Conservation (phyloP, 2,113 vertebrate species). For the Platichthys stellatus region DNA sequence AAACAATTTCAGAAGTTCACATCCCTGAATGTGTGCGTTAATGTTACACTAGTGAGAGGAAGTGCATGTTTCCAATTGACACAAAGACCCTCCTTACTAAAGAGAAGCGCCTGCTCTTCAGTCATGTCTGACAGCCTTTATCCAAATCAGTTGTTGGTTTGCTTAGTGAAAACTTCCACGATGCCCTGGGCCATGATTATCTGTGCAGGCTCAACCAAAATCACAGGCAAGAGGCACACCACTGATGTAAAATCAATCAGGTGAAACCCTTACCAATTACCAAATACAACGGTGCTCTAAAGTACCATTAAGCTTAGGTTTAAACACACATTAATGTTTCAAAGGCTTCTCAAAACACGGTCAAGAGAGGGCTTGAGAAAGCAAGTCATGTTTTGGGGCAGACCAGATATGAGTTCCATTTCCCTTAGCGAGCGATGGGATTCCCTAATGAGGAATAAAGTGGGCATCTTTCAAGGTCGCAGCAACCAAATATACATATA, state of each 20-base stretch:
- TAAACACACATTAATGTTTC: constrained; percentile 9
- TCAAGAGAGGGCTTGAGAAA: background rate
- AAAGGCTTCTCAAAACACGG: background rate
- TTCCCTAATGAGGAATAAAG: background rate
- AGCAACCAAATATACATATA: background rate
- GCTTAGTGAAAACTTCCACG: constrained; percentile 18
- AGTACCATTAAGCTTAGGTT: background rate
- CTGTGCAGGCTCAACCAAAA: constrained; percentile 10
- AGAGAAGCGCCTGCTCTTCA: constrained; percentile 1
- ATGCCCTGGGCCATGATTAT: constrained; percentile 22
- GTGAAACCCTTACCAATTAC: constrained; percentile 31
- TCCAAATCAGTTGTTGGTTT: constrained; percentile 6
- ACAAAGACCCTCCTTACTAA: background rate
- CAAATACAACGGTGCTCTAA: constrained; percentile 3
- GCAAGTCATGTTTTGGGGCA: background rate
- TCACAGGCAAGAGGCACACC: constrained; percentile 12
- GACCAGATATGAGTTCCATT: background rate
- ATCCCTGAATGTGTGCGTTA: background rate
- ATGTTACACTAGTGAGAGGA: background rate
- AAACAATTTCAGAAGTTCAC: background rate
- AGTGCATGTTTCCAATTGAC: background rate
- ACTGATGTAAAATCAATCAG: constrained; percentile 32
- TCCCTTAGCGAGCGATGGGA: background rate
- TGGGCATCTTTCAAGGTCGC: background rate
- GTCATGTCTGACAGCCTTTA: constrained; percentile 7